Evolutionary conservation across 1,140 invertebrate genomes (phyloP), one percentile per base, ranked within the genome.

Genomic region (Apocrypta bakeri): DNA sequence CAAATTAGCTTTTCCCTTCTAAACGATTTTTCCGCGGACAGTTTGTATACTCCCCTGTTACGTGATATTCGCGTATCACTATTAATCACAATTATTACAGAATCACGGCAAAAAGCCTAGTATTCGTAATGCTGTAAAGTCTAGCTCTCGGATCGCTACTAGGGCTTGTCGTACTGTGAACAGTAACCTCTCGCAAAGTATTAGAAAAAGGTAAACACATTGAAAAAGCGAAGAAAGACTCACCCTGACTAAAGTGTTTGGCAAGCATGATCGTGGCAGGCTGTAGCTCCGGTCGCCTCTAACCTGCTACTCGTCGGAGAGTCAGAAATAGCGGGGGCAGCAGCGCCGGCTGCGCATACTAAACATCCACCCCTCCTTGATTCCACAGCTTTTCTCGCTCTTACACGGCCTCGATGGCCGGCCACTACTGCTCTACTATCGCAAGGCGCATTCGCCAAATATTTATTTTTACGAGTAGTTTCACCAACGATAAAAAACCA

Each of bases 201-300:
- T 1, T 1, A 42, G 40, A 7, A 42, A 1, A 42, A 11, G 40
- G 40, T 11, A 14, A 7, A 42, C 11, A 42, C 11, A 14, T 42
- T 56, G 25, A 42, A 9, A 75, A 48, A 40, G 25, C 12, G 12
- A 21, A 56, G 9, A 11, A 73, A 37, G 64, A 89, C 90, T 91
- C 85, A 91, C 90, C 90, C 90, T 90, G 90, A 80, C 85, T 84
- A 79, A 90, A 89, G 84, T 91, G 88, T 86, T 90, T 90, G 82
- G 88, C 87, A 87, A 91, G 87, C 90, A 91, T 90, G 88, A 87
- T 85, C 84, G 42, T 29, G n/a, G 73, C 27, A 31, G 72, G 68
- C 17, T 17, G 68, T 71, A 7, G 21, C 7, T 37, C 12, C 68
- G 64, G 25, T 48, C 73, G 40, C 25, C 14, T 33, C 37, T 21